phyloP scores from a whole-genome alignment of 37 sponge, comb jelly and placozoan species.

The Ephydatia muelleri region DNA sequence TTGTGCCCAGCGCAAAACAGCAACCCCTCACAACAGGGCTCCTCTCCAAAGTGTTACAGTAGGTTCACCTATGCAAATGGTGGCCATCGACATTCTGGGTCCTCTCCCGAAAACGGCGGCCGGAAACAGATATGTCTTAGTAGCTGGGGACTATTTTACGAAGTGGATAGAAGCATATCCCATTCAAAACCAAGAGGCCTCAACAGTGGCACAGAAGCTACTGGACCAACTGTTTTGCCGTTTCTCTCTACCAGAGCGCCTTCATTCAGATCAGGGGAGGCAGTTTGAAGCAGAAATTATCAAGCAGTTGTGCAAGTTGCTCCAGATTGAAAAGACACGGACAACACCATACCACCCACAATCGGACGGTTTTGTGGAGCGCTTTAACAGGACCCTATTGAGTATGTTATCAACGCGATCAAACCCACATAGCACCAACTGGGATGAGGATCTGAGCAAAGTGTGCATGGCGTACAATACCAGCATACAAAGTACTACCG shows the following conservation, averaged over 20 bases:
- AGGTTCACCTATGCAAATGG: no score
- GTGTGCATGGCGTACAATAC: slow-evolving; percentile 59
- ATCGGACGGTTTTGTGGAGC: slow-evolving; percentile 62
- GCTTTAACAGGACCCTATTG: slow-evolving; percentile 53
- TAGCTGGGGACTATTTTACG: slow-evolving; percentile 60
- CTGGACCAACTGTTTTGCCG: slow-evolving; percentile 43
- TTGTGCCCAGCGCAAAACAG: no score
- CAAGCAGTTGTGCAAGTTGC: slow-evolving; percentile 34
- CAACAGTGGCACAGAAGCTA: slow-evolving; percentile 45
- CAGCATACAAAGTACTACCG: slow-evolving; percentile 36
- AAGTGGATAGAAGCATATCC: slow-evolving; percentile 60
- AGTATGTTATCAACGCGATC: slow-evolving; percentile 1
- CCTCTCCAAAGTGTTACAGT: no score
- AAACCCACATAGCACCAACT: slow-evolving; percentile 12
- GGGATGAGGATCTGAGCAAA: slow-evolving; percentile 35
- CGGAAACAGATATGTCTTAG: slow-evolving; percentile 54
- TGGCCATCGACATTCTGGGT: no score
- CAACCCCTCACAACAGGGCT: no score
- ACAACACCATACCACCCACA: slow-evolving; percentile 66
- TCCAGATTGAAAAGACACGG: slow-evolving; percentile 37
- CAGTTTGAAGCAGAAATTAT: slow-evolving; percentile 49
- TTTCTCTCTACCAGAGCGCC: slow-evolving; percentile 52
- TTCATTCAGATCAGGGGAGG: slow-evolving; percentile 46
- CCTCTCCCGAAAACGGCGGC: slow-evolving; percentile 37
- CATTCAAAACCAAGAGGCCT: slow-evolving; percentile 63